Percentiles rank a stretch among this genome's conserved stretches.
Evolutionary conservation across 2,113 vertebrate genomes (phyloP).

Genomic region (Crotophaga sulcirostris): DNA sequence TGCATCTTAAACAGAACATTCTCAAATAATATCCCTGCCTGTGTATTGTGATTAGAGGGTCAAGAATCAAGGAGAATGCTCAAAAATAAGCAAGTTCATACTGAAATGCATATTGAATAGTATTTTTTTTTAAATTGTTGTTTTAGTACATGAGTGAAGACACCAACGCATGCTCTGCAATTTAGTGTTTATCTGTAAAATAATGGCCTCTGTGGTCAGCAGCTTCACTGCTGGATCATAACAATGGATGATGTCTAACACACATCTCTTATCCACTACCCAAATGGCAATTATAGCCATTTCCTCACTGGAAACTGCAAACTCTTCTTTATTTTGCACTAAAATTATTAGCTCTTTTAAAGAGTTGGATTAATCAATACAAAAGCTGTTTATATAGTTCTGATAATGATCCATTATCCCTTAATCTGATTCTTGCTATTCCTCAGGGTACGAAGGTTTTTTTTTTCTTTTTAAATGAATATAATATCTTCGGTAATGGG

Average conservation of each 20-base stretch:
- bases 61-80: neutral
- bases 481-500: conserved; percentile 49
- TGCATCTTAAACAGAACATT: neutral
- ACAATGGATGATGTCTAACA: neutral
- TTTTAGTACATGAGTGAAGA: neutral
- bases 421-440: conserved; percentile 58
- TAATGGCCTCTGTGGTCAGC: neutral
- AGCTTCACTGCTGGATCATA: neutral
- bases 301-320: conserved; percentile 57
- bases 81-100: neutral
- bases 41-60: neutral
- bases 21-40: neutral
- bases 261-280: neutral
- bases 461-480: conserved; percentile 23
- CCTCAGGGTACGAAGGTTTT: conserved; percentile 11
- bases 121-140: neutral
- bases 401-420: conserved; percentile 65
- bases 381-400: conserved; percentile 65
- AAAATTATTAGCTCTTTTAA: conserved; percentile 67
- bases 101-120: neutral
- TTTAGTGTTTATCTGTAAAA: neutral
- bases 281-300: conserved; percentile 40
- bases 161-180: neutral
- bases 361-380: conserved; percentile 62
- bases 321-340: conserved; percentile 59